These are phyloP conservation scores for Craniophora ligustri DNA, from an alignment of 2,888 invertebrate genomes.

Conservation along the genomic window DNA sequence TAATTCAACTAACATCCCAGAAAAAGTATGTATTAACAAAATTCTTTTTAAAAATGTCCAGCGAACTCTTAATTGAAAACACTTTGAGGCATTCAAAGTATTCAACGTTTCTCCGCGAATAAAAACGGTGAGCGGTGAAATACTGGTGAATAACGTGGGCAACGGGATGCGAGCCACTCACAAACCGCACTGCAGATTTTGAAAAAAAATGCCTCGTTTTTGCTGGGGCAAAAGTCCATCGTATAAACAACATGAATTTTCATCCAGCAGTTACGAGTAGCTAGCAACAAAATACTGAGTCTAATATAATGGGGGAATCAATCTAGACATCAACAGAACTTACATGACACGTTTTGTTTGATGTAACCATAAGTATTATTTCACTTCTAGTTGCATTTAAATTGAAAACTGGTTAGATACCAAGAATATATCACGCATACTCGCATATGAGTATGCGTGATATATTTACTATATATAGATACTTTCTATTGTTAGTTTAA, in stretches of 20 bases:
- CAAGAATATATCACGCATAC: too few species aligned
- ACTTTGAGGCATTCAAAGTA: conserved; percentile 48
- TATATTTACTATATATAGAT: too few species aligned
- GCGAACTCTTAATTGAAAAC: conserved; percentile 51
- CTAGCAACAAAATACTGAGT: background rate
- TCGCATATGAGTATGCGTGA: too few species aligned
- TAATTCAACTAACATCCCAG: conserved; percentile 11
- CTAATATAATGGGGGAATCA: too few species aligned
- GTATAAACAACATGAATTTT: background rate
- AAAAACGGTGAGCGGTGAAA: conserved; percentile 31
- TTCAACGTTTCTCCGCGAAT: conserved; percentile 40
- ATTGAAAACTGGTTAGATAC: too few species aligned
- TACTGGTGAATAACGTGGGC: conserved; percentile 23
- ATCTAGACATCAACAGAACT: too few species aligned
- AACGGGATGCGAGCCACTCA: conserved; percentile 25
- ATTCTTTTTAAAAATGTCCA: conserved; percentile 45
- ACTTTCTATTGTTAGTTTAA: background rate
- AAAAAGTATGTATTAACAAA: conserved; percentile 29
- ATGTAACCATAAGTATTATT: too few species aligned
- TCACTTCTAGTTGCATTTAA: too few species aligned
- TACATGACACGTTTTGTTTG: too few species aligned
- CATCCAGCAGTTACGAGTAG: too few species aligned
- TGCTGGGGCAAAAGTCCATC: background rate
- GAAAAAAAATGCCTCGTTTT: conserved; percentile 17
- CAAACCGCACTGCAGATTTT: conserved; percentile 39